Percentiles rank a stretch among this genome's conserved stretches.
These are phyloP conservation scores for Sciaenops ocellatus DNA, from an alignment of 2,797 vertebrate species.

Conservation along the genomic window DNA sequence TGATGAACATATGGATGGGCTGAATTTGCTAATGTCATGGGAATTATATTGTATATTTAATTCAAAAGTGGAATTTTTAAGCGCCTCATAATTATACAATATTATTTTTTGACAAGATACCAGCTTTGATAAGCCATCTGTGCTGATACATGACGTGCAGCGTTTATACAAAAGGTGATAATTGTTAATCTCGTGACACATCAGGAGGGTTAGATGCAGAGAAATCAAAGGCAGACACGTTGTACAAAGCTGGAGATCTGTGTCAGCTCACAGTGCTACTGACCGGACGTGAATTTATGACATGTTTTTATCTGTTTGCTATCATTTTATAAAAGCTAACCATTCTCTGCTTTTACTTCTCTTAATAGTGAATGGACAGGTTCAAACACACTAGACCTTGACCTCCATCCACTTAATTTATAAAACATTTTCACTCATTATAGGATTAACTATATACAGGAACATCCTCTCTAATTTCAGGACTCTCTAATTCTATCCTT, in stretches of 20 bases:
- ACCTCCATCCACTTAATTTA: constrained; percentile 25
- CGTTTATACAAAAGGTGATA: constrained; percentile 25
- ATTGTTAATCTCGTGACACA: constrained; percentile 20
- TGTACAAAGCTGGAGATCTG: not conserved
- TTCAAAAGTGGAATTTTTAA: not conserved
- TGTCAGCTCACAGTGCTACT: not conserved
- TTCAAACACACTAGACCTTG: constrained; percentile 3
- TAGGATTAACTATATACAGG: constrained; percentile 14
- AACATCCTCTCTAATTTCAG: constrained; percentile 15
- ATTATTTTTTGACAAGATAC: not conserved
- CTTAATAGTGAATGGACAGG: not conserved
- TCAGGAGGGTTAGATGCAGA: not conserved
- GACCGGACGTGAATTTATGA: constrained; percentile 16
- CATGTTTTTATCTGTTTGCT: not conserved
- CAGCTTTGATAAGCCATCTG: constrained; percentile 30
- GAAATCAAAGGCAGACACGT: constrained; percentile 13
- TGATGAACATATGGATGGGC: not conserved
- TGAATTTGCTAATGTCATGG: not conserved
- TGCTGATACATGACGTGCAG: constrained; percentile 3
- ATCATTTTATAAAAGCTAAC: not conserved
- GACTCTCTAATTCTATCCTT: constrained; percentile 14
- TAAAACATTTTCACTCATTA: constrained; percentile 38
- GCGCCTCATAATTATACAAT: not conserved
- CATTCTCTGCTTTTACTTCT: not conserved
- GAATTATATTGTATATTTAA: not conserved